phyloP scores from a whole-genome alignment of 2,113 vertebrate genomes.

The Delphinus delphis region DNA sequence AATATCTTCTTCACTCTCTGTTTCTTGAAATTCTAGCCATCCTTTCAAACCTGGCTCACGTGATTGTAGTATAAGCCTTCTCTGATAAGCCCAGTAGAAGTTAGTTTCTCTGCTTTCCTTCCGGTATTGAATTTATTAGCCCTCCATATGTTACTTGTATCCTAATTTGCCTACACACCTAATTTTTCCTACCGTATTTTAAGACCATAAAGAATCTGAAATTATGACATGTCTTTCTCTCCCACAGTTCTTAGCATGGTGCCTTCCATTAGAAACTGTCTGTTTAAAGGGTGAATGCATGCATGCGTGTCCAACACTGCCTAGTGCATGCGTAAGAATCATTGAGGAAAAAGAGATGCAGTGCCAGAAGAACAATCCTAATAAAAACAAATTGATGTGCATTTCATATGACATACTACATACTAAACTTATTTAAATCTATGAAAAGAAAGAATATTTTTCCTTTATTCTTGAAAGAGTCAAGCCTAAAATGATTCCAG shows the following conservation, averaged over 20 bases:
- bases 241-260: constrained; percentile 39
- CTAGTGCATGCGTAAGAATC: not conserved
- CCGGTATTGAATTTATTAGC: not conserved
- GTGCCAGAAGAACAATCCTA: not conserved
- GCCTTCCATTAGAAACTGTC: constrained; percentile 7
- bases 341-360: not conserved
- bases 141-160: not conserved
- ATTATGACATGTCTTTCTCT: constrained; percentile 25
- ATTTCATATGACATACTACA: not conserved
- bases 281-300: not conserved
- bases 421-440: constrained; percentile 23
- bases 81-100: not conserved
- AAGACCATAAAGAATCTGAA: not conserved
- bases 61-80: not conserved
- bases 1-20: not conserved
- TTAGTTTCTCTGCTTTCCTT: not conserved
- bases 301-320: not conserved
- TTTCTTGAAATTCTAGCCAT: not conserved
- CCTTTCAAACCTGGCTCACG: not conserved
- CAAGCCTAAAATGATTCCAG: constrained; percentile 10
- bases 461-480: constrained; percentile 2
- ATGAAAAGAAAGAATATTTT: not conserved
- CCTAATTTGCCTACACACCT: not conserved
- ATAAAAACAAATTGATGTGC: constrained; percentile 49
- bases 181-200: not conserved